Conservation (phyloP, 2,113 vertebrate species). For the Campylomormyrus tamandua region DNA sequence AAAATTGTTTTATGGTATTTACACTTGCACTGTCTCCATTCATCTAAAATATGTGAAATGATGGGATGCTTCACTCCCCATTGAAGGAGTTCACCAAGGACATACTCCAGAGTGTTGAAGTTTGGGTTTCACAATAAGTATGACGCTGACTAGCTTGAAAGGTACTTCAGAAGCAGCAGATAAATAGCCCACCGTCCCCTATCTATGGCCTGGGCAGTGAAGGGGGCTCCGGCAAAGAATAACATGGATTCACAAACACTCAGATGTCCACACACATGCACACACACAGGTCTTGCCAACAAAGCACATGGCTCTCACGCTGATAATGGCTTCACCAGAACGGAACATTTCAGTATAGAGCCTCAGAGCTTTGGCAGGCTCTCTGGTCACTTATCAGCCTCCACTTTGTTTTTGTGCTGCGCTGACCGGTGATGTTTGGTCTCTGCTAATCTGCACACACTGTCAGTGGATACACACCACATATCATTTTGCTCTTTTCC, state of each 20-base stretch:
- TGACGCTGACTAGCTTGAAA: conserved; percentile 28
- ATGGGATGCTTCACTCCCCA: not conserved
- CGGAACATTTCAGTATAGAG: not conserved
- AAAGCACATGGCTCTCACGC: conserved; percentile 20
- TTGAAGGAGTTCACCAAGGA: not conserved
- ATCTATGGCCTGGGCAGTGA: not conserved
- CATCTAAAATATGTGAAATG: not conserved
- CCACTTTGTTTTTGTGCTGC: not conserved
- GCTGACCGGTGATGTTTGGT: not conserved
- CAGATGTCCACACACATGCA: not conserved
- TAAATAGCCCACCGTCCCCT: conserved; percentile 34
- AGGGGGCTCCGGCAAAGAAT: too few relatives aligned
- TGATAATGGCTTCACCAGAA: conserved; percentile 25
- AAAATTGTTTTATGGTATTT: not conserved
- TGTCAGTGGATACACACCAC: not conserved
- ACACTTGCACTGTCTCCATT: not conserved
- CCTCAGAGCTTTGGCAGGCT: not conserved
- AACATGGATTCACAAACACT: not conserved
- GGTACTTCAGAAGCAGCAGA: conserved; percentile 35
- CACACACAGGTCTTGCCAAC: conserved; percentile 20
- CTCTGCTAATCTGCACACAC: not conserved
- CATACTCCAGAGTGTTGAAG: not conserved
- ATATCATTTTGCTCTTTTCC: not conserved
- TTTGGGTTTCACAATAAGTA: conserved; percentile 15
- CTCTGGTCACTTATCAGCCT: not conserved